phyloP scores from a whole-genome alignment of 92 coral and sea anemone genomes.

The Palythoa grandiflora region DNA sequence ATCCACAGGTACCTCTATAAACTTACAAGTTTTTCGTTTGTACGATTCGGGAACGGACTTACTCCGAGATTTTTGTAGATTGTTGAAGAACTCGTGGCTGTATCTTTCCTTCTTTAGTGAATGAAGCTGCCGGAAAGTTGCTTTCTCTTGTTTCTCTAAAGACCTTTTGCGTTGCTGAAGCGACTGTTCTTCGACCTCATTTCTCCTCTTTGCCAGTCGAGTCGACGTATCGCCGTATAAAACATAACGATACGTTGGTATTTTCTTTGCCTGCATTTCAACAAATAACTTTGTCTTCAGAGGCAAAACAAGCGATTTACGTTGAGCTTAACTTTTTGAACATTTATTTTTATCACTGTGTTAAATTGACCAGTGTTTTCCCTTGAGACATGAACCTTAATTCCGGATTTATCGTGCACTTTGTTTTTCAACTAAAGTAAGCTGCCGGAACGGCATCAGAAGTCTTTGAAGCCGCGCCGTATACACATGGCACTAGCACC shows the following conservation, averaged over 20 bases:
- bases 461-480: no score
- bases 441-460: no score
- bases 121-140: background rate
- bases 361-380: no score
- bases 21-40: background rate
- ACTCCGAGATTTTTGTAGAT: background rate
- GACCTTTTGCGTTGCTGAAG: background rate
- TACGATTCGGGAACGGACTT: conserved; percentile 2
- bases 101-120: conserved; percentile 11
- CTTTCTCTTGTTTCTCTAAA: background rate
- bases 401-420: no score
- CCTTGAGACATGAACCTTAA: no score
- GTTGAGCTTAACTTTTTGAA: no score
- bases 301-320: no score
- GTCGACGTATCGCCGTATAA: background rate
- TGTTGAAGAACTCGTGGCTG: background rate
- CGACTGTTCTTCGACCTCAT: background rate
- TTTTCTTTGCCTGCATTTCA: background rate
- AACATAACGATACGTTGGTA: background rate
- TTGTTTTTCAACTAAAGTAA: no score
- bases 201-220: conserved; percentile 14
- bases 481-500: no score
- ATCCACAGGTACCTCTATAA: background rate
- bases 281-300: no score
- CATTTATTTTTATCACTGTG: no score